Percentiles rank a stretch among this genome's conserved stretches.
These are phyloP conservation scores for Camponotus floridanus DNA, from an alignment of 1,140 invertebrate genomes.

Conservation along the genomic window DNA sequence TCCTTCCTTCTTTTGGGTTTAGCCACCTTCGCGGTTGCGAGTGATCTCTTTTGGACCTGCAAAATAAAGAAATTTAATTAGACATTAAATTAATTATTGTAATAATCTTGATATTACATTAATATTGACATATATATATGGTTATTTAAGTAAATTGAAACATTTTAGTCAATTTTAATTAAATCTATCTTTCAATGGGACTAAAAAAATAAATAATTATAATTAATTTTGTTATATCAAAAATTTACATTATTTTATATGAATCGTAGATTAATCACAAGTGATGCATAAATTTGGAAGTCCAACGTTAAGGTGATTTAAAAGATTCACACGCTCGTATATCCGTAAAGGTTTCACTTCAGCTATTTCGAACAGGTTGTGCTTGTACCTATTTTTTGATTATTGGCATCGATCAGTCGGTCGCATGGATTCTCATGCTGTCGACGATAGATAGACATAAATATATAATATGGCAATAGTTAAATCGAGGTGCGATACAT, in stretches of 20 bases:
- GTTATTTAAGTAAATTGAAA: background rate
- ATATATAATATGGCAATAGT: conserved; percentile 71
- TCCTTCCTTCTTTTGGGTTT: conserved; percentile 76
- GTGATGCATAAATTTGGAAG: conserved; percentile 4
- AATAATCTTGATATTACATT: background rate
- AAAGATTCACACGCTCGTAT: conserved; percentile 12
- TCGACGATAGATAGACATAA: conserved; percentile 69
- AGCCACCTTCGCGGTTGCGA: conserved; percentile 75
- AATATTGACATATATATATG: background rate
- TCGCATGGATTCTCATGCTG: conserved; percentile 66
- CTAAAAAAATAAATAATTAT: background rate
- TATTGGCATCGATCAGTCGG: conserved; percentile 69
- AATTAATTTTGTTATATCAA: background rate
- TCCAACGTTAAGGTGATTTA: conserved; percentile 11
- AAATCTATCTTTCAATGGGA: background rate
- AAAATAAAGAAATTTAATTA: conserved; percentile 33
- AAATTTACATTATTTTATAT: conserved; percentile 1
- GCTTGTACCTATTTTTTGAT: conserved; percentile 75
- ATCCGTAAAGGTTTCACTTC: conserved; percentile 66
- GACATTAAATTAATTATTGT: background rate
- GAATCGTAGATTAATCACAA: background rate
- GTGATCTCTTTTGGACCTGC: conserved; percentile 60
- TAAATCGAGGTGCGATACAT: conserved; percentile 68
- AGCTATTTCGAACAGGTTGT: conserved; percentile 77
- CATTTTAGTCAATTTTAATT: background rate